phyloP scores from a whole-genome alignment of 2,797 vertebrate genomes.

The Lutjanus argentimaculatus region DNA sequence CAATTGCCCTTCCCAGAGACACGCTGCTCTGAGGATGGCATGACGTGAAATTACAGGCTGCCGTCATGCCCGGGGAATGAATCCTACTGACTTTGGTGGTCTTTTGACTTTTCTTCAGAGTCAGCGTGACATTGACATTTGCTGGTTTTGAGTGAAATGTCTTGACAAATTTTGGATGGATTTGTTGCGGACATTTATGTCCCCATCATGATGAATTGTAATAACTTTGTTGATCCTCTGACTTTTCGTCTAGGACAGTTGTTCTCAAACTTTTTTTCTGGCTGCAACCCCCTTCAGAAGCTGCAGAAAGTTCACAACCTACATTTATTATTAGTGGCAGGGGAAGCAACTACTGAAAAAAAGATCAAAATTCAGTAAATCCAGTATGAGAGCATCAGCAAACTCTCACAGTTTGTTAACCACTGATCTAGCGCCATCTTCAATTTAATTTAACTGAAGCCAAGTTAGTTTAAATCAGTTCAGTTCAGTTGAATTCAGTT shows the following conservation, averaged over 20 bases:
- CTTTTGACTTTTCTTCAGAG: not conserved
- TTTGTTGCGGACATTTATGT: not conserved
- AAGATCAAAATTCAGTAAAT: too few relatives aligned
- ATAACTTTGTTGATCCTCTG: not conserved
- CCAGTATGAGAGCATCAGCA: too few relatives aligned
- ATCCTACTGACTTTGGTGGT: not conserved
- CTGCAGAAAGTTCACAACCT: too few relatives aligned
- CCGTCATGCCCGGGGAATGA: not conserved
- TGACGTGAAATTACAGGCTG: not conserved
- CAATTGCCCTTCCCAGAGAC: not conserved
- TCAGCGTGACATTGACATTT: not conserved
- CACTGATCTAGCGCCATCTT: not conserved
- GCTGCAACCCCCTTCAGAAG: too few relatives aligned
- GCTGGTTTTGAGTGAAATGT: conserved; percentile 1
- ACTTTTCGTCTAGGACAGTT: not conserved
- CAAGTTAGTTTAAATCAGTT: too few relatives aligned
- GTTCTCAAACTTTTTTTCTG: too few relatives aligned
- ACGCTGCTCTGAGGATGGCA: not conserved
- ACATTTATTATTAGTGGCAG: too few relatives aligned
- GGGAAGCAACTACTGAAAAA: too few relatives aligned
- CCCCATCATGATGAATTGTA: too few relatives aligned
- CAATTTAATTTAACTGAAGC: too few relatives aligned
- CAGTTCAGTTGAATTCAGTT: too few relatives aligned
- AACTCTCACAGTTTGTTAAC: too few relatives aligned
- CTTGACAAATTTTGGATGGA: not conserved